Evolutionary conservation across 2,888 invertebrate species (phyloP).

Genomic region (Apoderus coryli): DNA sequence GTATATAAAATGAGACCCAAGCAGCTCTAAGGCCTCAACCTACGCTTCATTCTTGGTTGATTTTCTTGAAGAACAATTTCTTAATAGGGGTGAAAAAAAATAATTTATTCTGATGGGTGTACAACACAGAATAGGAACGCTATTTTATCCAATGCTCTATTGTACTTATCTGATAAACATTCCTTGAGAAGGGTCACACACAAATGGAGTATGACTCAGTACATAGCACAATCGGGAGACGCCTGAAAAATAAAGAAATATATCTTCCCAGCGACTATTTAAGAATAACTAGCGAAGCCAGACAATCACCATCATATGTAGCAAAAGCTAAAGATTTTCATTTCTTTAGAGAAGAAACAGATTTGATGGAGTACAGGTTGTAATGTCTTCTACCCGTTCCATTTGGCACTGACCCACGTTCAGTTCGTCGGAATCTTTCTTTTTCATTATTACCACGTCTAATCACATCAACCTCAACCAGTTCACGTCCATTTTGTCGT

Average conservation of each 20-base stretch:
- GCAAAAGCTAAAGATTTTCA: constrained; percentile 10
- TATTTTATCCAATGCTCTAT: too few species aligned
- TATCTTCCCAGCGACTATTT: constrained; percentile 13
- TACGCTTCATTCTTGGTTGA: constrained; percentile 5
- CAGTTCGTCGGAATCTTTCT: too few species aligned
- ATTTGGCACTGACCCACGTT: too few species aligned
- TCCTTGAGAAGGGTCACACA: constrained; percentile 6
- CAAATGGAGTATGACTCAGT: constrained; percentile 8
- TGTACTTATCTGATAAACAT: constrained; percentile 4
- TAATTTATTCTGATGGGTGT: too few species aligned
- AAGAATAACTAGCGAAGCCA: constrained; percentile 11
- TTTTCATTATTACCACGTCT: too few species aligned
- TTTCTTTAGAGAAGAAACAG: constrained; percentile 11
- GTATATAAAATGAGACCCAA: constrained; percentile 7
- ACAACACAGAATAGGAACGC: constrained; percentile 6
- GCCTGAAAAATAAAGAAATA: constrained; percentile 8
- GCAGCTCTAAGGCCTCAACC: constrained; percentile 8
- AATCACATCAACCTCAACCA: too few species aligned
- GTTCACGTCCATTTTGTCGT: too few species aligned
- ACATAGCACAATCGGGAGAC: constrained; percentile 4
- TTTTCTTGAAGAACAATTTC: constrained; percentile 6
- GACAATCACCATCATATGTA: constrained; percentile 9
- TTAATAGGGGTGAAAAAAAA: background rate
- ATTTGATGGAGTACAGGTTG: constrained; percentile 12
- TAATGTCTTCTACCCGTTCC: too few species aligned